phyloP scores from a whole-genome alignment of 2,797 vertebrate genomes.

The Sebastes aleutianus region DNA sequence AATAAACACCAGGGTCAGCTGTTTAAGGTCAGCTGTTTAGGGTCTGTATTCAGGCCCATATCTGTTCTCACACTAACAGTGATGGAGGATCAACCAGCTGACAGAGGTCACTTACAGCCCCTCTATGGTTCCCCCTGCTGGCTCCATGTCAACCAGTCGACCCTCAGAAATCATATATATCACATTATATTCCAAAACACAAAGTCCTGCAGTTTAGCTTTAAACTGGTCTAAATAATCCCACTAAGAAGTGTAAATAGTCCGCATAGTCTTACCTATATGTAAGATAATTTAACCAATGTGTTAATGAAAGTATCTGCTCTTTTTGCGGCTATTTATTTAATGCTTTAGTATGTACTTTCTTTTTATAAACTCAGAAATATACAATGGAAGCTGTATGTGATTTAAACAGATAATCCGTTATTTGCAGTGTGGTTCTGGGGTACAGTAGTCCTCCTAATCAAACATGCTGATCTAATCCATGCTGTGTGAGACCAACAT shows the following conservation, averaged over 20 bases:
- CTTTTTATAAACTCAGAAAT: neutral
- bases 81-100: slow-evolving; percentile 4
- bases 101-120: neutral
- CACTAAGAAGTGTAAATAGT: slow-evolving; percentile 53
- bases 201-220: neutral
- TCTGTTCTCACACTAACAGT: neutral
- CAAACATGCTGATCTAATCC: neutral
- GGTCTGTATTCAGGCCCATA: neutral
- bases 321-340: slow-evolving; percentile 40
- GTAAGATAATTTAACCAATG: slow-evolving; percentile 18
- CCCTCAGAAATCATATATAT: no score
- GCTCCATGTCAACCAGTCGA: neutral
- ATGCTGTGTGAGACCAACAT: neutral
- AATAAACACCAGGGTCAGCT: neutral
- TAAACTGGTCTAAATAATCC: slow-evolving; percentile 8
- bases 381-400: neutral
- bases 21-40: neutral
- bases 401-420: neutral
- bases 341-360: neutral
- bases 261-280: slow-evolving; percentile 1
- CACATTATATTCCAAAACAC: no score
- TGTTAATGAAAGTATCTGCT: slow-evolving; percentile 12
- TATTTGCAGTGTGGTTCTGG: neutral
- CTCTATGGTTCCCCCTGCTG: neutral
- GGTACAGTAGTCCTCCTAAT: neutral